Base-by-base conservation (phyloP, 1,140 invertebrate species). In the Zelostemma sp. region DNA sequence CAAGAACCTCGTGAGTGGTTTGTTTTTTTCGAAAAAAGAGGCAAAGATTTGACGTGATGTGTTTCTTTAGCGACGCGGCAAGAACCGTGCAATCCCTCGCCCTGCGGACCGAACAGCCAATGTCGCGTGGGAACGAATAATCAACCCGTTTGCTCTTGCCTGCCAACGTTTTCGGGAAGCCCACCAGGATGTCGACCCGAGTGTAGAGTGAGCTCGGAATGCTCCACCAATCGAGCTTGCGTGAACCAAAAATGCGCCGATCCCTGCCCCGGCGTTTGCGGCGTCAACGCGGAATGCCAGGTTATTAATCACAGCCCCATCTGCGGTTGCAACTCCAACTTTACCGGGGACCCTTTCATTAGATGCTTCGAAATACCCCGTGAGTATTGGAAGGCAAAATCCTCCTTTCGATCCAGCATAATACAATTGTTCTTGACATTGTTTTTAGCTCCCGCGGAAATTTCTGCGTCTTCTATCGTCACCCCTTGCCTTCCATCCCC, bases 181-280 rank as follows among this genome's bases (percentile, higher is more conserved):
- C 92, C 93, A 19, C 92, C 92, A 8, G 87, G 87, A 65, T 95
- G 93, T 74, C 86, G 91, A 59, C 90, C 93, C 8, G 92, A 94
- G 79, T 95, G 93, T 82, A 89, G 91, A 28, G 87, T 92, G 3
- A 94, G 92, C 77, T 90, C 91, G 6, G 93, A 95, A 82, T 92
- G 93, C 85, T 80, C 90, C 45, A 82, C 86, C 8, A 89, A 90
- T 66, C 88, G 90, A 78, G 92, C 92, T 0, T 95, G 93, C 76
- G 86, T 93, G 21, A 91, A 92, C 74, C 89, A 92, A 63, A 92
- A 92, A 84, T 95, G 94, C 78, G 85, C 88, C 12, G 90, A 95
- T 78, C 93, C 93, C 18, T 95, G 94, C 72, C 90, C 90, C 1
- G 91, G 91, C 50, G 89, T 91, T 15, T 96, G 94, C 82, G 94